A percentile compares a stretch with the other conserved stretches of the same genome.
These are phyloP conservation scores for Etia nguti DNA, from an alignment of 2,113 vertebrate genomes.

Conservation along the genomic window DNA sequence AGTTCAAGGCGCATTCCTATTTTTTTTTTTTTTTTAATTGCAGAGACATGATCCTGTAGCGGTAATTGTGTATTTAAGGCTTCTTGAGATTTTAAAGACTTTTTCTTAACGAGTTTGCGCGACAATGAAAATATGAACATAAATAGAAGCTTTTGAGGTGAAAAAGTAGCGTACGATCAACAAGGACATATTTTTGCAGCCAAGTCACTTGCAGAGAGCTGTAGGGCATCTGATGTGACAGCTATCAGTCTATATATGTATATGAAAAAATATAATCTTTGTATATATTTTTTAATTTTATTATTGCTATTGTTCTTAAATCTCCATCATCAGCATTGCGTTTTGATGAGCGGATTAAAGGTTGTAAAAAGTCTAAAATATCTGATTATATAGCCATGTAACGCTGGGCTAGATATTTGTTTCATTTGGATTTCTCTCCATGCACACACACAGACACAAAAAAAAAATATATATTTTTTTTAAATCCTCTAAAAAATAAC, in stretches of 20 bases:
- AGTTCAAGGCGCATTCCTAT: not conserved
- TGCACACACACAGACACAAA: rapidly evolving
- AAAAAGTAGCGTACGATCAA: not conserved
- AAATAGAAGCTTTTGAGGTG: not conserved
- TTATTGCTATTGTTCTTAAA: not conserved
- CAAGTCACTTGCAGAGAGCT: not conserved
- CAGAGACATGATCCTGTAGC: not conserved
- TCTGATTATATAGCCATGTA: not conserved
- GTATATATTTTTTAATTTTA: not conserved
- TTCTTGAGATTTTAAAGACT: not conserved
- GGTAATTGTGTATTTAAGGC: not conserved
- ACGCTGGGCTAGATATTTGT: not conserved
- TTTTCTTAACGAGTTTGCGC: not conserved
- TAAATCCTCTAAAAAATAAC: not conserved
- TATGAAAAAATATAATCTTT: not conserved
- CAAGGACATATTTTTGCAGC: not conserved
- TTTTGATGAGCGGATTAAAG: not conserved
- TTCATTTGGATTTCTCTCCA: not conserved
- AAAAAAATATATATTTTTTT: rapidly evolving
- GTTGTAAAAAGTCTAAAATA: not conserved
- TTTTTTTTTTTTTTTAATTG: not conserved
- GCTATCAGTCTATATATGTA: not conserved
- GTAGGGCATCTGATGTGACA: slow-evolving; percentile 14
- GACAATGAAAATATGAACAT: not conserved
- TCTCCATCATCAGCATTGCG: not conserved